Conservation (phyloP, 2,113 vertebrate genomes). For the Dermatemys mawii region DNA sequence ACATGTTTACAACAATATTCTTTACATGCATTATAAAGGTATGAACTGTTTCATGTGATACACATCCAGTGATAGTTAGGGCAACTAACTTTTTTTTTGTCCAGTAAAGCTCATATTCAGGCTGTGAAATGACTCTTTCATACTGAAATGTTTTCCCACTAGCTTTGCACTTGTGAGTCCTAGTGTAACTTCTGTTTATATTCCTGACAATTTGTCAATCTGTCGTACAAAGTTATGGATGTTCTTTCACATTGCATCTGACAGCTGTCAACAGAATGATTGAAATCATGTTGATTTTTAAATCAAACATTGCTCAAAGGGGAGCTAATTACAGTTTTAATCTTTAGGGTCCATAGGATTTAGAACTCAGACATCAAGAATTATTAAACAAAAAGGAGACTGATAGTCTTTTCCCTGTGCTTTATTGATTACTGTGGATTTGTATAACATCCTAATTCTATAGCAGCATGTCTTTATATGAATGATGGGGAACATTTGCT, state of each 20-base stretch:
- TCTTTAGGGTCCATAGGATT: conserved; percentile 18
- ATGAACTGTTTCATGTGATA: not conserved
- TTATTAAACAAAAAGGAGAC: conserved; percentile 53
- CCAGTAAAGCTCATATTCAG: not conserved
- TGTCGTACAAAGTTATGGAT: not conserved
- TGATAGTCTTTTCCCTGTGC: conserved; percentile 34
- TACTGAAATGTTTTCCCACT: not conserved
- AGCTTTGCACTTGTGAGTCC: not conserved
- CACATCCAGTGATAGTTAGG: rapidly evolving
- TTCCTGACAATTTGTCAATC: conserved; percentile 16
- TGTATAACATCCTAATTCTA: conserved; percentile 21
- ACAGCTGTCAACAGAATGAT: conserved; percentile 22
- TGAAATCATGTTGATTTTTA: conserved; percentile 47
- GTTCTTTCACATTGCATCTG: conserved; percentile 28
- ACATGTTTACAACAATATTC: not conserved
- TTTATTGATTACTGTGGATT: conserved; percentile 37
- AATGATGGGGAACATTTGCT: not conserved
- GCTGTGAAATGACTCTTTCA: not conserved
- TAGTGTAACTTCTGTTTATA: not conserved
- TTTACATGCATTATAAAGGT: not conserved
- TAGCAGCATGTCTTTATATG: not conserved
- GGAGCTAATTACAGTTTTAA: conserved; percentile 62
- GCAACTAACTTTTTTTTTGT: not conserved
- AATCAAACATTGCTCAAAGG: conserved; percentile 39
- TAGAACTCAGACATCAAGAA: conserved; percentile 51